A percentile compares a stretch with the other conserved stretches of the same genome.
Evolutionary conservation across 2,797 vertebrate species (phyloP).

Genomic region (Picus viridis): DNA sequence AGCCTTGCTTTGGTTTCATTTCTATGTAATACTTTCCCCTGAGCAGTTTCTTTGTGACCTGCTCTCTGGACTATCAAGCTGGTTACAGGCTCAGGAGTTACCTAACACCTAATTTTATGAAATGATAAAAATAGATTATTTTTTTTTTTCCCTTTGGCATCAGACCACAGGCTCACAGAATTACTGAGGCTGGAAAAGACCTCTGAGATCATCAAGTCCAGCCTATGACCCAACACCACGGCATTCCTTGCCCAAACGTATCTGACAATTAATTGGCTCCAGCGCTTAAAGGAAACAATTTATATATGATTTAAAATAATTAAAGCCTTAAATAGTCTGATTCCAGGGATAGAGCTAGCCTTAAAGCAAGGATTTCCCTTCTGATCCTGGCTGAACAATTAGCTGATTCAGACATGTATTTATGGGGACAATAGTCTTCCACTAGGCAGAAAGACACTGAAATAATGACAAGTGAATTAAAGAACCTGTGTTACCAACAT

Average conservation of each 20-base stretch:
- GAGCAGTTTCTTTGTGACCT: background rate
- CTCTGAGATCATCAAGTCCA: too few relatives aligned
- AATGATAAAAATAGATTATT: background rate
- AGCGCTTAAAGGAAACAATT: conserved; percentile 27
- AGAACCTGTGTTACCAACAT: conserved; percentile 56
- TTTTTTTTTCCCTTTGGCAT: background rate
- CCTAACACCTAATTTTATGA: background rate
- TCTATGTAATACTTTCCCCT: background rate
- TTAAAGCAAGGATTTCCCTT: conserved; percentile 59
- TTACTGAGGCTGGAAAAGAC: too few relatives aligned
- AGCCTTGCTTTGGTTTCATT: background rate
- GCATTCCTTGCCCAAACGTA: background rate
- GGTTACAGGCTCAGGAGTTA: background rate
- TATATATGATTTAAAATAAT: conserved; percentile 51
- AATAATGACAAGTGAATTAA: conserved; percentile 80
- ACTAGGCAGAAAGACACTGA: conserved; percentile 69
- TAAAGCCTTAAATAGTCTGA: conserved; percentile 13
- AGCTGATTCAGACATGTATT: conserved; percentile 76
- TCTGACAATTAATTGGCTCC: background rate
- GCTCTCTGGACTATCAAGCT: background rate
- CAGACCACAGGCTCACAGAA: background rate
- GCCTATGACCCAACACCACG: too few relatives aligned
- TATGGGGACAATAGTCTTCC: conserved; percentile 77
- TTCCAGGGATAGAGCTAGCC: conserved; percentile 23
- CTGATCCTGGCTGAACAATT: conserved; percentile 64